Evolutionary conservation across 2,113 vertebrate genomes (phyloP), one percentile per base, ranked within the genome.

Genomic region (Chaetura pelagica): DNA sequence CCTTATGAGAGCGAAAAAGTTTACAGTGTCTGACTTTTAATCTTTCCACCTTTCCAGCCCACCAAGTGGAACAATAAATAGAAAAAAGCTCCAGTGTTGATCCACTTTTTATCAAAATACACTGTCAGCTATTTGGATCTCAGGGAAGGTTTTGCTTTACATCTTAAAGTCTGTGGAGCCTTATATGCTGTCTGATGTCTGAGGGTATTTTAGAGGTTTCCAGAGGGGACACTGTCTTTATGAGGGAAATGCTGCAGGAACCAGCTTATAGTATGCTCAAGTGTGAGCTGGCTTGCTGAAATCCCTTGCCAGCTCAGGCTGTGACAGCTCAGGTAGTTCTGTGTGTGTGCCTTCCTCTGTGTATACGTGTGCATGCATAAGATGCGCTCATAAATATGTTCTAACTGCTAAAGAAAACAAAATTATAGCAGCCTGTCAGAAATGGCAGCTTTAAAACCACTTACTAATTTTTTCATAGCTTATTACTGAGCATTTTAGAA

Each of bases 401-500:
- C 68, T 78, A 46, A 79, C 49, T 54, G 17, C 15, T 49, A 19
- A 64, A 87, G 83, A 68, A 92, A 94, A 82, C 54, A 52, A 58
- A 90, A 81, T 76, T 30, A 88, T 34, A 82, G 88, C 87, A 72
- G 80, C 74, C 83, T 76, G 67, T 38, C 35, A 81, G 63, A 89
- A 62, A 74, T 16, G 32, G 34, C 57, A 44, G 38, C 81, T 96
- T 86, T 71, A 77, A 71, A 89, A 78, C 61, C 0, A 0, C 63
- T 68, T 78, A 74, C 88, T 95, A 75, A 94, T 96, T 93, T 89
- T 89, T 74, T 78, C 6, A 0, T 55, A 84, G 84, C 74, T 84
- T 94, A 85, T 71, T 83, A 64, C 49, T 1, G 19, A 63, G 84
- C 59, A 52, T 92, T 93, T 96, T 48, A 92, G 67, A 95, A 19